Conservation (phyloP, 2,113 vertebrate species). For the Empidonax alnorum region DNA sequence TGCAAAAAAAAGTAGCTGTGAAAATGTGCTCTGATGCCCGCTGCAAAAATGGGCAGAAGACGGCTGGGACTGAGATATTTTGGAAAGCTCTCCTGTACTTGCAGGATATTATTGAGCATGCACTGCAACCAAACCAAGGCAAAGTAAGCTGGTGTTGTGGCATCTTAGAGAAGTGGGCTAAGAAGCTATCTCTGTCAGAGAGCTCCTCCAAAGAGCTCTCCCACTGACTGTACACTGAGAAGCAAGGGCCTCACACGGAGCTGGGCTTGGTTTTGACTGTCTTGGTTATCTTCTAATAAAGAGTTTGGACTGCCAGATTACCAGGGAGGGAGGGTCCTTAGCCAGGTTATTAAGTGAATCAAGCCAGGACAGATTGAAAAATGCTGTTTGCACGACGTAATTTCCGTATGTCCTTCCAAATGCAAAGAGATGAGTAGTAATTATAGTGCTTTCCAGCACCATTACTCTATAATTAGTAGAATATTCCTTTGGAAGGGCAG, state of each 20-base stretch:
- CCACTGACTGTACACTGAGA: neutral
- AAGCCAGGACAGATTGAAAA: neutral
- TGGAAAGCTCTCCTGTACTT: neutral
- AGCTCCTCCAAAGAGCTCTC: neutral
- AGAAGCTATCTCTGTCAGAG: neutral
- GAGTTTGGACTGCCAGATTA: neutral
- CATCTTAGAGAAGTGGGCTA: neutral
- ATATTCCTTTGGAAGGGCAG: neutral
- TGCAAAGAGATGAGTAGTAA: neutral
- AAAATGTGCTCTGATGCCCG: neutral
- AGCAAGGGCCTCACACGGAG: neutral
- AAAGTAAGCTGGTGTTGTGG: neutral
- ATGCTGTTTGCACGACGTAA: neutral
- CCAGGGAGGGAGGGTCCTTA: neutral
- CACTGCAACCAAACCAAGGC: neutral
- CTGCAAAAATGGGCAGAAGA: neutral
- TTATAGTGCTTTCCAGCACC: neutral
- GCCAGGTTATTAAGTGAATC: neutral
- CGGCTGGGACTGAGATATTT: neutral
- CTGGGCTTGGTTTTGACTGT: neutral
- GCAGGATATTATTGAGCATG: neutral
- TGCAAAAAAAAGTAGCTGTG: neutral
- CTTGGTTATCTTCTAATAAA: neutral
- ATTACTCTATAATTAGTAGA: neutral
- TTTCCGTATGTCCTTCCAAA: neutral